These are phyloP conservation scores for Brachystomella parvula DNA, from an alignment of 1,140 invertebrate species.

Conservation along the genomic window DNA sequence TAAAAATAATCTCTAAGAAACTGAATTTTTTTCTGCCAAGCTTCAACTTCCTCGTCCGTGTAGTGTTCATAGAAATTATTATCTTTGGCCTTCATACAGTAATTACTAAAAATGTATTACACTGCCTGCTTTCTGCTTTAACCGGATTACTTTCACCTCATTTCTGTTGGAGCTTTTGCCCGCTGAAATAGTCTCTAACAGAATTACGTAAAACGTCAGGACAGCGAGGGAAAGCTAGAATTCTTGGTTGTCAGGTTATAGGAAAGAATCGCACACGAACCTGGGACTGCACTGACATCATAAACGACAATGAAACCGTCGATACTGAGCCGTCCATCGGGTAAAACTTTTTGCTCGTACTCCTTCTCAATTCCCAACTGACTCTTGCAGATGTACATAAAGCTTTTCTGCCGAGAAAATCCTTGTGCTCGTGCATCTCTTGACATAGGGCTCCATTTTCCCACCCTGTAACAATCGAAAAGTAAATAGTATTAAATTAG, in stretches of 20 bases:
- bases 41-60: neutral
- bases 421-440: constrained; percentile 82
- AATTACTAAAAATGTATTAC: too few species aligned
- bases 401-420: constrained; percentile 91
- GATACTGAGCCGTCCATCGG: constrained; percentile 84
- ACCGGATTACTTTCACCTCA: too few species aligned
- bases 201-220: neutral
- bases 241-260: neutral
- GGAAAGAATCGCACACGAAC: constrained; percentile 18
- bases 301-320: constrained; percentile 95
- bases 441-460: constrained; percentile 90
- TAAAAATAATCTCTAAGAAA: neutral
- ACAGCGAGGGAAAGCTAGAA: neutral
- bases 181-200: too few species aligned
- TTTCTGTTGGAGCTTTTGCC: too few species aligned
- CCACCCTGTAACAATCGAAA: constrained; percentile 54
- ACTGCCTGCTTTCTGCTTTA: too few species aligned
- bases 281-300: constrained; percentile 86
- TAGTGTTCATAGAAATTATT: neutral
- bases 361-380: constrained; percentile 49
- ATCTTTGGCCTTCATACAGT: too few species aligned
- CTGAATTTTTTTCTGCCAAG: neutral
- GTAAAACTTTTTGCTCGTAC: constrained; percentile 48
- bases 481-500: neutral
- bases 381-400: constrained; percentile 98